These are phyloP conservation scores for Onthophagus sagittarius DNA, from an alignment of 2,888 invertebrate genomes.

Conservation along the genomic window DNA sequence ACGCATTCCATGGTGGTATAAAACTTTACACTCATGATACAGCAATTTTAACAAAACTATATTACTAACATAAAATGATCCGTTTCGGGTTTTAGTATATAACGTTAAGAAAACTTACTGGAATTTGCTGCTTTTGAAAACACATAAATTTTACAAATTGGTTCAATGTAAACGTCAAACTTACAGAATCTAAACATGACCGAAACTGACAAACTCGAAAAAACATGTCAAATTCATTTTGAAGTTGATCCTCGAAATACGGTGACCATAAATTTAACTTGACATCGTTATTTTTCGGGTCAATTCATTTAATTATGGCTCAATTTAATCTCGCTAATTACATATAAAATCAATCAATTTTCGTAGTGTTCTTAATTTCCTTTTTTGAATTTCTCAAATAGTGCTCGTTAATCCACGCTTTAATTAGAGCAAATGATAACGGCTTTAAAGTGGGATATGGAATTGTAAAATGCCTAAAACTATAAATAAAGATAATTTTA, in stretches of 20 bases:
- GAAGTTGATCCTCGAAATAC: not conserved
- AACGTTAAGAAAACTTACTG: constrained; percentile 16
- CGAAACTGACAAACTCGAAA: constrained; percentile 5
- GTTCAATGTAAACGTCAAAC: constrained; percentile 8
- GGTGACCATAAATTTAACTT: no score
- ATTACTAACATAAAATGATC: not conserved
- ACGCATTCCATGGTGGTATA: not conserved
- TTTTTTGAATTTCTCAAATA: no score
- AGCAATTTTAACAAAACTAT: not conserved
- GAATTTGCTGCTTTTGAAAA: not conserved
- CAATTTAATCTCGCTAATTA: no score
- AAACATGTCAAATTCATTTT: not conserved
- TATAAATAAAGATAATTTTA: not conserved
- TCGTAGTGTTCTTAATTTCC: no score
- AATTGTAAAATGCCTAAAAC: no score
- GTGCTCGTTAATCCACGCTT: no score
- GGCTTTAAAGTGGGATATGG: no score
- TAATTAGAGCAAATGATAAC: no score
- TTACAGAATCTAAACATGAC: constrained; percentile 17
- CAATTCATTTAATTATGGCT: no score
- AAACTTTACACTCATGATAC: not conserved
- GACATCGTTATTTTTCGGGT: no score
- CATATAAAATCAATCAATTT: no score
- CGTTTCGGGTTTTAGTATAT: not conserved
- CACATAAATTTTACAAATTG: constrained; percentile 15